Evolutionary conservation across 2,113 vertebrate genomes (phyloP), one percentile per base, ranked within the genome.

Genomic region (Athene noctua): DNA sequence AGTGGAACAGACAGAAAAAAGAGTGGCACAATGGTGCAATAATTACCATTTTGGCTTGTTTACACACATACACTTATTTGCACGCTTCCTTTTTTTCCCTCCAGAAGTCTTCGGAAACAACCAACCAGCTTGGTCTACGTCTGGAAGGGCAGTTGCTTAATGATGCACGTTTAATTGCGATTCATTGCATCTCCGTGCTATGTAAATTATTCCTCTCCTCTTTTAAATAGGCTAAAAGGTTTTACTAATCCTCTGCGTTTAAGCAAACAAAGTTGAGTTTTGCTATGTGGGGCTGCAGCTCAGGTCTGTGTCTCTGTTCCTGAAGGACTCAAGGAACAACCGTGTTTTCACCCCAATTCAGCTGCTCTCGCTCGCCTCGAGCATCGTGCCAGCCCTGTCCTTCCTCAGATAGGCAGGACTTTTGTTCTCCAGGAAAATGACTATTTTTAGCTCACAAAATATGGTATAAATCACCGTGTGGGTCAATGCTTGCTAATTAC

Each of bases 401-500:
- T 44, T 88, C 17, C 62, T 90, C 32, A 4, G 61, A 87, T 40
- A 81, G 5, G 47, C 19, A 32, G 30, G 15, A 89, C 18, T 81
- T 80, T 20, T 77, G 40, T 80, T 89, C 65, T 91, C 85, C 22
- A 26, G 82, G 73, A 75, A 92, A 88, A 89, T 63, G 11, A 44
- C 36, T 29, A 27, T 73, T 92, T 90, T 67, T 67, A 96, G 82
- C 13, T 84, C 14, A 26, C 15, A 13, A 92, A 96, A 97, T 78
- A 44, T 18, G 68, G 21, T n/a, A 70, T 90, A 95, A 96, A 96
- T 94, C 91, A 96, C 79, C 38, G 3, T 27, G 63, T 77, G 81
- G 93, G 86, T 95, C 95, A 97, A 79, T 36, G 82, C 79, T 94
- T 92, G 80, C 92, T 97, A 97, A 97, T 91, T 95, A 83, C 55